Conservation (phyloP, 2,113 vertebrate species). For the Eretmodus cyanostictus region DNA sequence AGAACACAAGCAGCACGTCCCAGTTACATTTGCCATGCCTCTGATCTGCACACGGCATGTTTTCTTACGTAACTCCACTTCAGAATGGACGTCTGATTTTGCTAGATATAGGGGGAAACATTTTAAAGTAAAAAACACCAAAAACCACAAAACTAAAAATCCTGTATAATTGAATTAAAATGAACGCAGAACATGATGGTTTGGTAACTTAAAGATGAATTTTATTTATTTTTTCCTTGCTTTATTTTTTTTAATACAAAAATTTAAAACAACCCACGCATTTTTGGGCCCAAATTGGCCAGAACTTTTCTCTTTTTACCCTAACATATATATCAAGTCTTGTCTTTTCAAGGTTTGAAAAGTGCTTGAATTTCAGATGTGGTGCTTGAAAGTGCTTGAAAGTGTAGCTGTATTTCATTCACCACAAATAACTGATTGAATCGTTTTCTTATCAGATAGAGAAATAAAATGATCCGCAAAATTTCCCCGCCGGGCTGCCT, state of each 20-base stretch:
- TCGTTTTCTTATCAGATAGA: rapidly evolving
- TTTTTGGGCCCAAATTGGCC: rapidly evolving
- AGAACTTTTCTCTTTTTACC: neutral
- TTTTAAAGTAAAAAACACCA: neutral
- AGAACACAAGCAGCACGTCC: neutral
- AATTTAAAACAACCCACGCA: neutral
- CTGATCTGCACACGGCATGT: neutral
- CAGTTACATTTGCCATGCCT: neutral
- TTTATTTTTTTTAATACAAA: neutral
- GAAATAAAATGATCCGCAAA: neutral
- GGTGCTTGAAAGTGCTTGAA: neutral
- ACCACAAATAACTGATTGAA: rapidly evolving
- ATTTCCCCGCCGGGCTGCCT: no score
- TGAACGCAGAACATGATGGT: rapidly evolving
- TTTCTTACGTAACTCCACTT: neutral
- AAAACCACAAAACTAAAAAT: neutral
- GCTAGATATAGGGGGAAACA: neutral
- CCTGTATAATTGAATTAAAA: rapidly evolving
- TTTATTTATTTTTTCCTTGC: neutral
- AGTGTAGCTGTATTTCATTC: rapidly evolving
- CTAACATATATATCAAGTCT: neutral
- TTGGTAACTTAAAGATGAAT: neutral
- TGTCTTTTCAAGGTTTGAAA: neutral
- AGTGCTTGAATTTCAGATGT: neutral
- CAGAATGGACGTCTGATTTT: neutral